Evolutionary conservation across 2,113 vertebrate species (phyloP), one percentile per base, ranked within the genome.

Genomic region (Oreotragus oreotragus): DNA sequence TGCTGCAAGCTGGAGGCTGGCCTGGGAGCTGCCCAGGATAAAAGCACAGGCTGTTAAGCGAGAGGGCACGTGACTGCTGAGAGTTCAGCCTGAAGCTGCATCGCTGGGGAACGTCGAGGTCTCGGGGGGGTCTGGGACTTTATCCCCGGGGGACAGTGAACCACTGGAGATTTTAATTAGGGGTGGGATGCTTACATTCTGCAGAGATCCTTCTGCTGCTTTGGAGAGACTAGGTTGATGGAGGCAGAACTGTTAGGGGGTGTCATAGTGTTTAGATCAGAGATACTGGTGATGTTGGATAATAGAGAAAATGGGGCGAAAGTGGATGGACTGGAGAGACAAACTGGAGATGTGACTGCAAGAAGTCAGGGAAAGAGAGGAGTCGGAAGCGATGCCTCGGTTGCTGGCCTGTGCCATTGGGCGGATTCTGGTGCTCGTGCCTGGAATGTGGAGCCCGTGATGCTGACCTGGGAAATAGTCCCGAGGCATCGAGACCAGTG

Each of bases 81-180:
- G 58, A 36, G n/a, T 23, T 55, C 88, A 58, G 57, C 17, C 13
- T n/a, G 57, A 79, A 6, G n/a, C 39, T 43, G 58, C 47, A 39
- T 43, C 0, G 1, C 5, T 17, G 1, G 1, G 27, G 70, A 79
- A 4, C n/a, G 66, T n/a, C 2, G 51, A 89, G 2, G n/a, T n/a
- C 55, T 70, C 45, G 13, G 27, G 5, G 30, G 7, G 45, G 16
- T 47, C 55, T 77, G 3, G 47, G 30, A 25, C 33, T 87, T 43
- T 43, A 58, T 84, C 49, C 27, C 53, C 27, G 39, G 64, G 60
- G 15, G 15, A 23, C 66, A 39, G 36, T 11, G 10, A 0, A 49
- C 55, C 28, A 33, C 5, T 30, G 60, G 51, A 36, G 84, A 62
- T 81, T 73, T 90, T 53, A 49, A 79, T n/a, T 12, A 28, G 43